Base-by-base conservation (phyloP, 1,140 invertebrate genomes). In the Bursaphelenchus mucronatus region DNA sequence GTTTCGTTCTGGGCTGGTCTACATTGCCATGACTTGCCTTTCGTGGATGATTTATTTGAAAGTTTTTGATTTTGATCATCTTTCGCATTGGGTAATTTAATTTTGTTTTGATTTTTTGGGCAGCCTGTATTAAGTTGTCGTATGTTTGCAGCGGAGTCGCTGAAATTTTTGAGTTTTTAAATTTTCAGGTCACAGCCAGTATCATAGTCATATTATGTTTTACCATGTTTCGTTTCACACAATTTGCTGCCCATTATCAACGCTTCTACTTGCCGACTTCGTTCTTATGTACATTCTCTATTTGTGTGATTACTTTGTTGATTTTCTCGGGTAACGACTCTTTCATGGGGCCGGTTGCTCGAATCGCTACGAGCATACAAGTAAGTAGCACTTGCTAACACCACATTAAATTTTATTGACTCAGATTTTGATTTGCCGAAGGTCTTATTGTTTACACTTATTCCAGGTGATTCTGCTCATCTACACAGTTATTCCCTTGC, bases 401-500 rank as follows among this genome's bases (percentile, higher is more conserved):
- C 47, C 19, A 49, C 47, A n/a, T 1, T 49, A 49, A 1, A 49
- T 19, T n/a, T 49, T n/a, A n/a, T 6, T 6, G 6, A n/a, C 19
- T 6, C 1, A n/a, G 19, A 49, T n/a, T n/a, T 49, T 49, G 6
- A 49, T 49, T 49, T 19, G 13, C 13, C 47, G 19, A 49, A 49
- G 13, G 19, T 17, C 11, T 39, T 51, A 43, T 92, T 92, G n/a
- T 79, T 88, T 88, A 46, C 86, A 90, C 66, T 90, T 89, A 76
- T 87, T 91, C 61, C 89, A 93, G 85, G 88, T 94, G 49, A 83
- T 95, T 30, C 84, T 95, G 47, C 85, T 95, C 57, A 88, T 95
- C 78, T 96, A 96, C 79, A 94, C 92, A 52, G 87, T 94, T 54
- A 88, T 95, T 67, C 93, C 93, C 15, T 86, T 95, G 83, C 91